These are phyloP conservation scores for Oxyura jamaicensis DNA, from an alignment of 2,113 vertebrate species.

Conservation along the genomic window DNA sequence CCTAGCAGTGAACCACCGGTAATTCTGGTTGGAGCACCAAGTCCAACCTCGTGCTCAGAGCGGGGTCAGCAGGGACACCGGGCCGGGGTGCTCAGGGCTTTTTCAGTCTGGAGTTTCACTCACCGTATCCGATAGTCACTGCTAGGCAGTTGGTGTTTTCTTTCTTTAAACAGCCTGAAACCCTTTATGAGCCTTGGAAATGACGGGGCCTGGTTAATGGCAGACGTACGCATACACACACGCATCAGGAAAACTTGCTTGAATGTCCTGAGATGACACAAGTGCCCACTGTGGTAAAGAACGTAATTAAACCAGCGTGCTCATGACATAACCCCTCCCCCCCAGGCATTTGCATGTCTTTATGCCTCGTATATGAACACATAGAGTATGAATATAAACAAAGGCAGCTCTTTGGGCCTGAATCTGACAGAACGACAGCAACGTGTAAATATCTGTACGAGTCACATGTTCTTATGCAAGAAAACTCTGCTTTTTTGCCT, in stretches of 20 bases:
- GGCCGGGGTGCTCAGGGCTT: neutral
- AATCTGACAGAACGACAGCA: neutral
- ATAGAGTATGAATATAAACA: neutral
- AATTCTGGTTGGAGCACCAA: neutral
- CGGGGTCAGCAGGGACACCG: neutral
- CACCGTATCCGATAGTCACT: too few relatives aligned
- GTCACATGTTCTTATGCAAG: accelerated
- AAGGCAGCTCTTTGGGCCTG: neutral
- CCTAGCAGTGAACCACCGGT: neutral
- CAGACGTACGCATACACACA: too few relatives aligned
- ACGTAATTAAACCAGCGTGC: neutral
- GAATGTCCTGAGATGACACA: neutral
- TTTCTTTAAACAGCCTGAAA: neutral
- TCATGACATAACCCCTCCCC: neutral
- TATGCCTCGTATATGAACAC: neutral
- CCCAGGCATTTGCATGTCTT: neutral
- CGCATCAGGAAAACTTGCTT: neutral
- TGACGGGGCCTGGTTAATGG: neutral
- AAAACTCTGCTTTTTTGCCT: neutral
- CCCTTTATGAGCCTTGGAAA: neutral
- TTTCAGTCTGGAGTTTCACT: neutral
- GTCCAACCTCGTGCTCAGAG: neutral
- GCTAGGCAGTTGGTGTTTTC: neutral
- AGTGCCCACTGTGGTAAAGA: neutral
- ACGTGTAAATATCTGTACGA: neutral